phyloP scores from a whole-genome alignment of 2,113 vertebrate species.

The Columba livia region DNA sequence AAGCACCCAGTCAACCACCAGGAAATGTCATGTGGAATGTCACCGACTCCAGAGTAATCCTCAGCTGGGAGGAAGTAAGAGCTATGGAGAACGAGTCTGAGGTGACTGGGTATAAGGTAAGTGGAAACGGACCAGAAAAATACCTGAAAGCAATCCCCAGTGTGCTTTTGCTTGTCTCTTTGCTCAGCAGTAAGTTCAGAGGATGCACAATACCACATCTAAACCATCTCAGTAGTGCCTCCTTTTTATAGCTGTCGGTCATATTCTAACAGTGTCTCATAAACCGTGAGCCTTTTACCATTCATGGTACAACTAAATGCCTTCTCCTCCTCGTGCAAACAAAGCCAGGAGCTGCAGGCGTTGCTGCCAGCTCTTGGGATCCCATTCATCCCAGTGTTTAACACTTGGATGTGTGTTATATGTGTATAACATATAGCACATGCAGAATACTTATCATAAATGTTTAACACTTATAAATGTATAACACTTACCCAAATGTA shows the following conservation, averaged over 20 bases:
- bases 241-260: not conserved
- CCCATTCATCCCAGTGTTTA: not conserved
- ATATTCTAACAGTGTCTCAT: not conserved
- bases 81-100: constrained; percentile 91
- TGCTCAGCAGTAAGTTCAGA: not conserved
- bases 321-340: not conserved
- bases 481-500: not conserved
- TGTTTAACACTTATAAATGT: no score
- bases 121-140: constrained; percentile 6
- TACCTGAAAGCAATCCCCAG: not conserved
- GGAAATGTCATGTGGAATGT: constrained; percentile 92
- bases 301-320: no score
- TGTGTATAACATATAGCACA: no score
- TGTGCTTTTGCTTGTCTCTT: accelerated
- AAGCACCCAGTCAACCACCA: constrained; percentile 91
- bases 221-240: not conserved
- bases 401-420: not conserved
- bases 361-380: not conserved
- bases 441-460: not conserved
- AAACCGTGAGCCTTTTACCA: not conserved
- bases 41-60: constrained; percentile 84
- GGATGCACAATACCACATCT: not conserved
- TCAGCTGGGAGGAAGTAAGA: constrained; percentile 93
- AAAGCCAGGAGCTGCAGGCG: not conserved
- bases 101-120: constrained; percentile 92